Evolutionary conservation across 2,797 vertebrate genomes (phyloP).

Genomic region (Garrulus glandarius): DNA sequence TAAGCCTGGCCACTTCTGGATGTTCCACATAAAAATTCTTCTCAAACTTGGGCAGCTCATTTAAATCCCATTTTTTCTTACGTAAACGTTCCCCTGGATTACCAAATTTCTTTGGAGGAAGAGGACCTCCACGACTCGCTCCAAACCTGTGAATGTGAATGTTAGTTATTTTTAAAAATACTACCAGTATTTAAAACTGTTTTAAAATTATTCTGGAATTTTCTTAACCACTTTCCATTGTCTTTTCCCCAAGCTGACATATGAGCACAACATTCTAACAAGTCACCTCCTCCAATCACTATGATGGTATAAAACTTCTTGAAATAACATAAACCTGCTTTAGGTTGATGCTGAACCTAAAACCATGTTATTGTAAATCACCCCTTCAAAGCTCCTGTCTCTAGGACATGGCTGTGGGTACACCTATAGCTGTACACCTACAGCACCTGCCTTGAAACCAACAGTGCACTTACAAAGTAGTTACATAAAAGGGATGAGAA

Average conservation of each 20-base stretch:
- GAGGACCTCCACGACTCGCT: slow-evolving; percentile 77
- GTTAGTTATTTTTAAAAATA: not conserved
- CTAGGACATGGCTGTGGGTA: not conserved
- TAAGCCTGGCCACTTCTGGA: slow-evolving; percentile 86
- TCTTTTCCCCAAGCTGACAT: not conserved
- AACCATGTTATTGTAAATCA: not conserved
- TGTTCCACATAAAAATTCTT: slow-evolving; percentile 97
- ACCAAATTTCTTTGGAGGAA: slow-evolving; percentile 92
- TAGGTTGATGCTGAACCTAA: not conserved
- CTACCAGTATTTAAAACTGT: not conserved
- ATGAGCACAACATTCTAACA: not conserved
- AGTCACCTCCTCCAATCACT: not conserved
- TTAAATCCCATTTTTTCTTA: slow-evolving; percentile 96
- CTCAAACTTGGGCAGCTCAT: slow-evolving; percentile 94
- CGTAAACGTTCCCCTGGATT: slow-evolving; percentile 95
- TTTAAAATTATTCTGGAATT: not conserved
- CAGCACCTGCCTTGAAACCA: not conserved
- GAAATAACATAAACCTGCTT: not conserved
- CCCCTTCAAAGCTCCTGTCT: not conserved
- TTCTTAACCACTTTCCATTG: not conserved
- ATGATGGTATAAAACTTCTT: not conserved
- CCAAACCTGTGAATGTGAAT: slow-evolving; percentile 24
- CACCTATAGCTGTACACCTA: not conserved
- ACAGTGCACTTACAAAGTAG: not conserved
- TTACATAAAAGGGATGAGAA: not conserved